Conservation (phyloP, 1,140 invertebrate species). For the Oppia nitens region DNA sequence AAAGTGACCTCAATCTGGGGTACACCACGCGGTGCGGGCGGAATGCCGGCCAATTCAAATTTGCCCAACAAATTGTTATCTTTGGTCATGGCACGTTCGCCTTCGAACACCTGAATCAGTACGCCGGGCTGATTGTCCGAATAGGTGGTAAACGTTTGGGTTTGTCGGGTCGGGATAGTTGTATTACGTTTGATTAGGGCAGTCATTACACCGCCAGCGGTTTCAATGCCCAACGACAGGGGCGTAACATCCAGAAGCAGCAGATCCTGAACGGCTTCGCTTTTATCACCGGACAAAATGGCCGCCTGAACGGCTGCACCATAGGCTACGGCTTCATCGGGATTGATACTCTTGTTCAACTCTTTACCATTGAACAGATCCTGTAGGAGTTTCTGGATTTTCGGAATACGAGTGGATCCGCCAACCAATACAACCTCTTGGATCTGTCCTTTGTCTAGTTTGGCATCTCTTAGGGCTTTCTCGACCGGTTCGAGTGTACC, state of each 20-base stretch:
- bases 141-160: conserved; percentile 89
- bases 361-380: conserved; percentile 79
- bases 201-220: conserved; percentile 92
- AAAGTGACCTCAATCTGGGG: too few species aligned
- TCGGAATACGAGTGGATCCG: conserved; percentile 95
- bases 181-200: too few species aligned
- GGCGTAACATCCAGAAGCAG: conserved; percentile 84
- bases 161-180: conserved; percentile 87
- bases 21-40: conserved; percentile 40
- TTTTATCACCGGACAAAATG: conserved; percentile 84
- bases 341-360: conserved; percentile 88
- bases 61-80: conserved; percentile 41
- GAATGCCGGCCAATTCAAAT: conserved; percentile 41
- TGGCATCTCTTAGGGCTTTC: conserved; percentile 28
- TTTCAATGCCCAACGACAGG: conserved; percentile 87
- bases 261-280: conserved; percentile 74
- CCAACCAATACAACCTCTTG: conserved; percentile 94
- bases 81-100: conserved; percentile 42
- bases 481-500: conserved; percentile 29
- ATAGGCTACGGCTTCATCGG: conserved; percentile 73
- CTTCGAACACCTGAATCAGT: conserved; percentile 52
- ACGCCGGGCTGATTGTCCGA: conserved; percentile 91
- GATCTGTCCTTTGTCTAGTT: conserved; percentile 38
- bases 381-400: conserved; percentile 67
- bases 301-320: conserved; percentile 55